These are phyloP conservation scores for Diachasma alloeum DNA, from an alignment of 1,140 invertebrate genomes.

Conservation along the genomic window DNA sequence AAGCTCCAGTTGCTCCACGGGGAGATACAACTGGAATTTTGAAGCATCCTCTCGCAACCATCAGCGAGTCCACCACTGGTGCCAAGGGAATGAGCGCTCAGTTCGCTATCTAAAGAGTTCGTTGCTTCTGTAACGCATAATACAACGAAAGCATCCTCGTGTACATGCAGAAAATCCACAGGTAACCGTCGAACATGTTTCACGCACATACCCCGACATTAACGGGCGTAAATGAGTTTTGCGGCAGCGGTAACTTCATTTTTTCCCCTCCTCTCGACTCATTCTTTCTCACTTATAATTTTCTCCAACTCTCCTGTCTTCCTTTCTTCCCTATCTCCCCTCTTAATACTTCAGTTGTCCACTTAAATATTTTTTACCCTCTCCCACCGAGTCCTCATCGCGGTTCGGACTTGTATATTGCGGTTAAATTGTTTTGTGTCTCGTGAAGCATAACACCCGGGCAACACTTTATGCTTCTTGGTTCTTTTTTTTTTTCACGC, in stretches of 20 bases:
- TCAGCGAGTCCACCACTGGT: not conserved
- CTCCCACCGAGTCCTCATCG: not conserved
- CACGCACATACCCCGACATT: slow-evolving; percentile 23
- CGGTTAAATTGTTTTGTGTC: slow-evolving; percentile 35
- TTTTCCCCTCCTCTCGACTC: not conserved
- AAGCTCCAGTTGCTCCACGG: not conserved
- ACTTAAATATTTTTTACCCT: slow-evolving; percentile 12
- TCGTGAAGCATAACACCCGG: slow-evolving; percentile 25
- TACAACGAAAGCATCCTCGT: not conserved
- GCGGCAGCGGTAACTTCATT: slow-evolving; percentile 22
- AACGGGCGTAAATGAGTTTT: slow-evolving; percentile 35
- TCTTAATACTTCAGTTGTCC: not conserved
- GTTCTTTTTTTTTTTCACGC: not conserved
- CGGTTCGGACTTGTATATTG: slow-evolving; percentile 21
- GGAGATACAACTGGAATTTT: not conserved
- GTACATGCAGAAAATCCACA: slow-evolving; percentile 12
- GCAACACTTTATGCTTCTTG: slow-evolving; percentile 5
- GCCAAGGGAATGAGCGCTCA: not conserved
- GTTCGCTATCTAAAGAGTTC: not conserved
- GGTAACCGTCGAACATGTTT: slow-evolving; percentile 12
- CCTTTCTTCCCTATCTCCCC: not conserved
- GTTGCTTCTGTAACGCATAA: not conserved
- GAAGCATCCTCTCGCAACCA: not conserved
- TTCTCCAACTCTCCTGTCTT: slow-evolving; percentile 1
- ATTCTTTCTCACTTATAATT: slow-evolving; percentile 15